Evolutionary conservation across 2,113 vertebrate genomes (phyloP).

Genomic region (Oryzias melastigma): DNA sequence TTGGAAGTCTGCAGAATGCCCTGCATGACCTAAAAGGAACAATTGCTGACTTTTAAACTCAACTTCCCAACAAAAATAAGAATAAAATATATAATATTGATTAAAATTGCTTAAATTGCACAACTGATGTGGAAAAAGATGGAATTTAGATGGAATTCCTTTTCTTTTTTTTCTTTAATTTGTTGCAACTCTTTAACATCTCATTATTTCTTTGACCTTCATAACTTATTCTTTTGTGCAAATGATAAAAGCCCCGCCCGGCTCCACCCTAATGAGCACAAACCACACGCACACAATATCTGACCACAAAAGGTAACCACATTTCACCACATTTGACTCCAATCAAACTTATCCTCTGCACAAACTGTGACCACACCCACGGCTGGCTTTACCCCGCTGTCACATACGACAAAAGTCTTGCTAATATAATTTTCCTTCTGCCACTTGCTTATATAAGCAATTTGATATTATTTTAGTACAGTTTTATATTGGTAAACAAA

Average conservation of each 20-base stretch:
- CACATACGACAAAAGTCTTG: background rate
- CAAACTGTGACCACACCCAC: constrained; percentile 26
- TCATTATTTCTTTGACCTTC: no score
- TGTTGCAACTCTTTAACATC: no score
- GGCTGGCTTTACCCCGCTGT: background rate
- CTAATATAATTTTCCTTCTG: constrained; percentile 3
- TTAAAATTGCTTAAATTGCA: no score
- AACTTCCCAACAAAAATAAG: no score
- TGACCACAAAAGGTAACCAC: constrained; percentile 26
- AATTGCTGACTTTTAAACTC: no score
- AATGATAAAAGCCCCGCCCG: constrained; percentile 36
- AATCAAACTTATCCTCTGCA: constrained; percentile 20
- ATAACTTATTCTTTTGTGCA: constrained; percentile 20
- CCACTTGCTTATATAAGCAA: background rate
- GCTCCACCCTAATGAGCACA: constrained; percentile 40
- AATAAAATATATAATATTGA: no score
- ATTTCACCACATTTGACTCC: constrained; percentile 42
- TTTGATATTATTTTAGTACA: constrained; percentile 9
- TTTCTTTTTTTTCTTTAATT: no score
- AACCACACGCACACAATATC: constrained; percentile 19
- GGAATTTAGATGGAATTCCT: no score
- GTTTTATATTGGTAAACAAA: constrained; percentile 32
- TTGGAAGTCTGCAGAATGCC: no score
- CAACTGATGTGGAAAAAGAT: no score
- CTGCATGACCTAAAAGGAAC: no score